These are phyloP conservation scores for Pelodytes ibericus DNA, from an alignment of 2,797 vertebrate species.

Conservation along the genomic window DNA sequence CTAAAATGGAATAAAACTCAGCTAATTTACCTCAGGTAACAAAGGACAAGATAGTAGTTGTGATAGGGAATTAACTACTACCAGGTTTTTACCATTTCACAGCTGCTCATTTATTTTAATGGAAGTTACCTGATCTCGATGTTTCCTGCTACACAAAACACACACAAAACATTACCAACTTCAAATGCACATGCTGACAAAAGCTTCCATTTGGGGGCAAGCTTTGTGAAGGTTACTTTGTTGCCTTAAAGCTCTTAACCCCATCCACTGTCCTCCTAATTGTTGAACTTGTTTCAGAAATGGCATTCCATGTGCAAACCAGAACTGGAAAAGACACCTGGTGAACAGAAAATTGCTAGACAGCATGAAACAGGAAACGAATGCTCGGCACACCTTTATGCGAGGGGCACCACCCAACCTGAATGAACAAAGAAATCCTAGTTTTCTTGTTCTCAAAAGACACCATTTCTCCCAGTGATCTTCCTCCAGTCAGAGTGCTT, in stretches of 20 bases:
- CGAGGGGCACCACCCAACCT: conserved; percentile 63
- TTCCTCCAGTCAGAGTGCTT: conserved; percentile 68
- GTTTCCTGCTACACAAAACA: conserved; percentile 45
- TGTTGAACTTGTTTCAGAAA: conserved; percentile 63
- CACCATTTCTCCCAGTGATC: conserved; percentile 63
- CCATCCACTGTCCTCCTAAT: conserved; percentile 51
- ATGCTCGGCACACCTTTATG: conserved; percentile 71
- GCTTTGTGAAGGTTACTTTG: conserved; percentile 54
- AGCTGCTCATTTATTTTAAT: conserved; percentile 51
- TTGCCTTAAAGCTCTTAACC: conserved; percentile 57
- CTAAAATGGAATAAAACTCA: conserved; percentile 20
- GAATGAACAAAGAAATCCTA: conserved; percentile 73
- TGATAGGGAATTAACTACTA: conserved; percentile 25
- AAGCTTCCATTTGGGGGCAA: conserved; percentile 52
- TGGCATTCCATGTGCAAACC: conserved; percentile 66
- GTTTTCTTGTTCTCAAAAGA: conserved; percentile 72
- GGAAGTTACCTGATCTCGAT: conserved; percentile 44
- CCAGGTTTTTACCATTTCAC: conserved; percentile 48
- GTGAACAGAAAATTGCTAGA: conserved; percentile 66
- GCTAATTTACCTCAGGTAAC: conserved; percentile 27
- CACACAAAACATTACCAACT: conserved; percentile 50
- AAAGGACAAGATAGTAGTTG: conserved; percentile 50
- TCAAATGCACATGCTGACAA: conserved; percentile 51
- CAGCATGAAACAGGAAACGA: conserved; percentile 68
- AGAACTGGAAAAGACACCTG: conserved; percentile 68